Evolutionary conservation across 2,888 invertebrate genomes (phyloP).

Genomic region (Spilosoma lubricipeda): DNA sequence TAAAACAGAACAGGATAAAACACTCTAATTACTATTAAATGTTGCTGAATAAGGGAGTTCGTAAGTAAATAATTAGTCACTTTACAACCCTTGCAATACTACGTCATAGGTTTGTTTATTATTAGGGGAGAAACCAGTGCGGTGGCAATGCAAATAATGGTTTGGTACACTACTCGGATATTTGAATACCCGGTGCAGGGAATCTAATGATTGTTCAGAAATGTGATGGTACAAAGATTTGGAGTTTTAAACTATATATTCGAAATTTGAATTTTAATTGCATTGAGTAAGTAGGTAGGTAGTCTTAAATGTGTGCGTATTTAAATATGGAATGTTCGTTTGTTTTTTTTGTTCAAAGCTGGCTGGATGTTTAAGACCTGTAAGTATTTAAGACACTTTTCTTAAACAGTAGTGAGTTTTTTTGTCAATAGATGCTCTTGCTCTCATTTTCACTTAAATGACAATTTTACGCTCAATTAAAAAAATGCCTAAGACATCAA

Average conservation of each 20-base stretch:
- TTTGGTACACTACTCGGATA: constrained; percentile 24
- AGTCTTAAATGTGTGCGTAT: background rate
- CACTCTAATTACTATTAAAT: constrained; percentile 12
- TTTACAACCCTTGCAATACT: constrained; percentile 30
- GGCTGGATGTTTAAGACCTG: too few relatives aligned
- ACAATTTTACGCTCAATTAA: background rate
- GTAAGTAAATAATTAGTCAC: constrained; percentile 52
- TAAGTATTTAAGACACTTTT: too few relatives aligned
- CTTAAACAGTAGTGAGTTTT: too few relatives aligned
- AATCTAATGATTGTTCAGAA: constrained; percentile 5
- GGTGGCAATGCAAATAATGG: constrained; percentile 49
- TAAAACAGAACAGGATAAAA: constrained; percentile 11
- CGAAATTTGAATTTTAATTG: background rate
- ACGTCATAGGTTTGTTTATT: constrained; percentile 31
- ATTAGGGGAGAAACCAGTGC: constrained; percentile 35
- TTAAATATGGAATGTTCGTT: background rate
- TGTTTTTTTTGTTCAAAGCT: too few relatives aligned
- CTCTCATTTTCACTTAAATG: background rate
- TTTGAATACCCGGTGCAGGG: constrained; percentile 38
- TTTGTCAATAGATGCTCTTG: too few relatives aligned
- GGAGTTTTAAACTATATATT: background rate
- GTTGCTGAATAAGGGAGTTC: constrained; percentile 6
- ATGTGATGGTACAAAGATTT: background rate
- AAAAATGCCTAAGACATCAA: too few relatives aligned
- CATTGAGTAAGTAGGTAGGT: background rate